phyloP scores from a whole-genome alignment of 1,140 invertebrate genomes.

The Zaprionus camerounensis region DNA sequence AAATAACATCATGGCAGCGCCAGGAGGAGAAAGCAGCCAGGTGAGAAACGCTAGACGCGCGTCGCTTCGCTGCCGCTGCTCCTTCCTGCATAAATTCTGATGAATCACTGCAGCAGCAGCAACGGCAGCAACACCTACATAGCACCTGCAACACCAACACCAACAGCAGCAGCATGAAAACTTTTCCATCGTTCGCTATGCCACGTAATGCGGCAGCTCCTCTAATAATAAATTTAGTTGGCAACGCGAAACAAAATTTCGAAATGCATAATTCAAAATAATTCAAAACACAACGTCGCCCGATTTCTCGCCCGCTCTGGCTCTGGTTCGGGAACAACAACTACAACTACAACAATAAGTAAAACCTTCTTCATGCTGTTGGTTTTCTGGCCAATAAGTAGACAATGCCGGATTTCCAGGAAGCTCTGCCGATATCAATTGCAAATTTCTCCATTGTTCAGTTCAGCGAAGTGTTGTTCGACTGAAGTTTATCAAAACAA shows the following conservation, averaged over 20 bases:
- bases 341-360: constrained; percentile 10
- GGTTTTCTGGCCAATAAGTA: constrained; percentile 15
- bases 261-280: constrained; percentile 80
- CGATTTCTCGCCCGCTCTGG: constrained; percentile 34
- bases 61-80: constrained; percentile 3
- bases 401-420: not conserved
- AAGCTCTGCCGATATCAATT: constrained; percentile 5
- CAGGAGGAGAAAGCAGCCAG: not conserved
- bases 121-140: constrained; percentile 28
- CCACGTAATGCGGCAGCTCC: constrained; percentile 67
- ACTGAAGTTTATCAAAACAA: not conserved
- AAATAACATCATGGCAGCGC: constrained; percentile 47
- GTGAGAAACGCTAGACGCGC: constrained; percentile 17
- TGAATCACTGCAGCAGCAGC: constrained; percentile 73
- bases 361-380: constrained; percentile 2
- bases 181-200: constrained; percentile 52
- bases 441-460: constrained; percentile 9
- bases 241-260: constrained; percentile 65
- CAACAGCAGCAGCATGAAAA: constrained; percentile 40
- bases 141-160: constrained; percentile 40
- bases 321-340: not conserved
- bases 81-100: constrained; percentile 74
- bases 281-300: constrained; percentile 63
- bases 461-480: not conserved
- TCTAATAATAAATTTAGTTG: constrained; percentile 81